Evolutionary conservation across 2,797 vertebrate genomes (phyloP).

Genomic region (Acanthornis magna): DNA sequence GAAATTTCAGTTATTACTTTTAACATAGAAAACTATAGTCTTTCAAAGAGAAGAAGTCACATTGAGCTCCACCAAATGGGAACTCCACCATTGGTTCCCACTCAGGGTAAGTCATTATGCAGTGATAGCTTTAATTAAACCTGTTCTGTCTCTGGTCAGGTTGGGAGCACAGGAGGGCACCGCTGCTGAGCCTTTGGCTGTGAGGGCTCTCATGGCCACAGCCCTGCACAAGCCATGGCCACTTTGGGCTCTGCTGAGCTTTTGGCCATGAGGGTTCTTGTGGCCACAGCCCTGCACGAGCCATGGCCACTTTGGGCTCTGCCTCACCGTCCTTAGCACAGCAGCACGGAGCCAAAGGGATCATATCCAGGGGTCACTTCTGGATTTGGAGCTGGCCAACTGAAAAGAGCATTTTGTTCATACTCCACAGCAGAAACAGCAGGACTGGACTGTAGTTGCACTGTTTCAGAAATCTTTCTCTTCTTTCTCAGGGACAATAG

Average conservation of each 20-base stretch:
- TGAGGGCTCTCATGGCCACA: no score
- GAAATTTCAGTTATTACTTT: slow-evolving; percentile 9
- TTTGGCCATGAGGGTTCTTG: neutral
- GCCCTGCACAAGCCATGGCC: no score
- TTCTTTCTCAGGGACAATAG: no score
- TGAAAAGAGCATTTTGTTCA: neutral
- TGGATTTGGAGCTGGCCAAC: neutral
- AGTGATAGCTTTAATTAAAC: neutral
- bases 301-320: no score
- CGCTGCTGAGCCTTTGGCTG: neutral
- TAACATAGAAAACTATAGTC: neutral
- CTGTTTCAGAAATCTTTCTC: no score
- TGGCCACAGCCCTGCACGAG: no score
- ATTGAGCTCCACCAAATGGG: neutral
- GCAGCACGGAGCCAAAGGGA: neutral
- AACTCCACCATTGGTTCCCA: neutral
- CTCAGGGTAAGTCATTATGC: neutral
- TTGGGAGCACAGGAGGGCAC: neutral
- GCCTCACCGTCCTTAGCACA: neutral
- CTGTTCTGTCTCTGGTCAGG: neutral
- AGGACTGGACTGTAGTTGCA: neutral
- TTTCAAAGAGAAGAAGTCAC: neutral
- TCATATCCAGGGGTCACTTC: neutral
- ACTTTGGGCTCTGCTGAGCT: neutral
- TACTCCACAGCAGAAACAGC: neutral